Evolutionary conservation across 2,113 vertebrate genomes (phyloP).

Genomic region (Tricholaema leucomelas): DNA sequence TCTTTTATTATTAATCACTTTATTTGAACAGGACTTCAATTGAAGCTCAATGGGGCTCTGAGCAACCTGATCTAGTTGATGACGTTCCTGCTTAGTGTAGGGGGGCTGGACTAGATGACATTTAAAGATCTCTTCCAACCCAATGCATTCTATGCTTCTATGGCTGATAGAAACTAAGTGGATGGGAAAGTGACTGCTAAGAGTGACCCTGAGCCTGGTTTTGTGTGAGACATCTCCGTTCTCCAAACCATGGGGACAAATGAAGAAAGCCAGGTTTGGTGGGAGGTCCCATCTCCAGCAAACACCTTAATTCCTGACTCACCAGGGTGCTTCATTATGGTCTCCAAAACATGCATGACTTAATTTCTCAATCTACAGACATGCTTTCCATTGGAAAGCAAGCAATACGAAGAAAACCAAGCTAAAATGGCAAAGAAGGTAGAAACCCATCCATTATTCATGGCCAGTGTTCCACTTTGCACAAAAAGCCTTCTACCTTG

Average conservation of each 20-base stretch:
- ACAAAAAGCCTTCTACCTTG: conserved; percentile 15
- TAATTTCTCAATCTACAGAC: background rate
- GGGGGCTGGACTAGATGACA: no score
- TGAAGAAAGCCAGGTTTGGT: background rate
- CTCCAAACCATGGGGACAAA: accelerated
- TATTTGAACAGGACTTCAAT: background rate
- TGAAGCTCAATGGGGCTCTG: no score
- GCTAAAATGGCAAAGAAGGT: conserved; percentile 9
- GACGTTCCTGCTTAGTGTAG: no score
- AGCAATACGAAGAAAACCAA: background rate
- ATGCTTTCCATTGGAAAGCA: background rate
- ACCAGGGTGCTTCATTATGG: background rate
- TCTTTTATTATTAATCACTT: background rate
- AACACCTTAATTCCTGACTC: background rate
- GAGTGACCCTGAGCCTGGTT: background rate
- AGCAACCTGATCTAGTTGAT: no score
- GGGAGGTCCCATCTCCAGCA: background rate
- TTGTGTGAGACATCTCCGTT: background rate
- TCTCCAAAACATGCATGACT: background rate
- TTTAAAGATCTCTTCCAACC: no score
- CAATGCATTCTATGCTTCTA: no score
- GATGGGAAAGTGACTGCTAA: background rate
- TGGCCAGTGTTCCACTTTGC: background rate
- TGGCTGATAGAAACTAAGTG: background rate
- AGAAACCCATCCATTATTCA: background rate